Evolutionary conservation across 2,888 invertebrate species (phyloP), one percentile per base, ranked within the genome.

Genomic region (Amiota communis): DNA sequence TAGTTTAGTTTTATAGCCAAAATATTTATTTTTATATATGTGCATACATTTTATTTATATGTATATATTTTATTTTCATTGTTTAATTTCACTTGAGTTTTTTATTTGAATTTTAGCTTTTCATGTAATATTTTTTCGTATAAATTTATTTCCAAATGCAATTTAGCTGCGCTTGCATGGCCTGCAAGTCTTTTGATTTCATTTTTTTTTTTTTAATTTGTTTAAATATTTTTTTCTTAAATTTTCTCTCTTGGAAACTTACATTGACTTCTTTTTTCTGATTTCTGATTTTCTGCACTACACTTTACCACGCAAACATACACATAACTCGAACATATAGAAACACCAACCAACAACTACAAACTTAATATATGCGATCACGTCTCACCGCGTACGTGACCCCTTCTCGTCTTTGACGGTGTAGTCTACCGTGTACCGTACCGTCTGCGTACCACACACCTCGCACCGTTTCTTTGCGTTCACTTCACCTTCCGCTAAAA

Each of bases 111-210:
- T 23, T n/a, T 23, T 23, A 23, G 23, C 23, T 56, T 15, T 36
- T 36, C 6, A 36, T 36, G 0, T 0, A 36, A 36, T 36, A 36
- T 36, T 36, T 36, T 11, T 15, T 65, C 1, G 3, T 61, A 23
- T 76, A 57, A 13, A 56, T 71, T 46, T 51, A 17, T 15, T 36
- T 36, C 8, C 36, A 36, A 36, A 36, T 17, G n/a, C 8, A 59
- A 20, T 73, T 69, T 72, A 61, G 23, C 23, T 63, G 75, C 71
- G 83, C 77, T 72, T 83, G 82, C 82, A 82, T 82, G 83, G 83
- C 82, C 79, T 79, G 73, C 65, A 75, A 77, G 75, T 75, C 76
- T 49, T 75, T 70, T 17, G 76, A 79, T 80, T 57, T 57, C 17
- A 20, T 59, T 17, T 59, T 82, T 81, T 15, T 47, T 49, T 83